These are phyloP conservation scores for Hemibates koningsi DNA, from an alignment of 2,113 vertebrate species.

Conservation along the genomic window DNA sequence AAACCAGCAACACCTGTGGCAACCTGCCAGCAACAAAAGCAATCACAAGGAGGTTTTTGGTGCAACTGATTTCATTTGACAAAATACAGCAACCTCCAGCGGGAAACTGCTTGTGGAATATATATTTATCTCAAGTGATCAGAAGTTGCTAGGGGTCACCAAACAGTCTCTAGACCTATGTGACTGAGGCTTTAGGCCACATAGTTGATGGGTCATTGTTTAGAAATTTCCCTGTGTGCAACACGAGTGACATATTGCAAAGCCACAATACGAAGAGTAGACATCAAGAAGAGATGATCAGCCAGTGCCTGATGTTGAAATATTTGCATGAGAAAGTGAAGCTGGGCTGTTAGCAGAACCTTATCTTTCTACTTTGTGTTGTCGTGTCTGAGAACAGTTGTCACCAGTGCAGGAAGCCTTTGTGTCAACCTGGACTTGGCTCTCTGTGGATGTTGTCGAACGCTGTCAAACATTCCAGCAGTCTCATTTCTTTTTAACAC, in stretches of 20 bases:
- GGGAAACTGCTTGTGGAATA: not conserved
- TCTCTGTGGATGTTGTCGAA: not conserved
- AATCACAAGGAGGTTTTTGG: not conserved
- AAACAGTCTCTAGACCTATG: not conserved
- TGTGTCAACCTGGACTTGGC: not conserved
- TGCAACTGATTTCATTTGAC: not conserved
- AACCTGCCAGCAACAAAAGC: not conserved
- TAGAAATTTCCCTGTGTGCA: not conserved
- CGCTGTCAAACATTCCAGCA: not conserved
- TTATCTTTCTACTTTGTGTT: not conserved
- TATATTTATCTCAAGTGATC: not conserved
- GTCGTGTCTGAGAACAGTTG: not conserved
- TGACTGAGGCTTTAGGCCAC: not conserved
- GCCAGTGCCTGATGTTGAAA: not conserved
- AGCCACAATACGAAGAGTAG: not conserved
- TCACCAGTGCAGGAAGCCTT: not conserved
- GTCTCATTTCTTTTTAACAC: not conserved
- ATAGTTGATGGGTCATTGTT: not conserved
- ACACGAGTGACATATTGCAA: not conserved
- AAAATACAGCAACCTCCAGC: not conserved
- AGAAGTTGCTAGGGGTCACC: not conserved
- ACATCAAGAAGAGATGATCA: not conserved
- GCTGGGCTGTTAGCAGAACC: not conserved
- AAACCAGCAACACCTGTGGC: not conserved
- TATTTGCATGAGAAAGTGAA: not conserved